These are phyloP conservation scores for Microhierax caerulescens DNA, from an alignment of 2,797 vertebrate genomes.

Conservation along the genomic window DNA sequence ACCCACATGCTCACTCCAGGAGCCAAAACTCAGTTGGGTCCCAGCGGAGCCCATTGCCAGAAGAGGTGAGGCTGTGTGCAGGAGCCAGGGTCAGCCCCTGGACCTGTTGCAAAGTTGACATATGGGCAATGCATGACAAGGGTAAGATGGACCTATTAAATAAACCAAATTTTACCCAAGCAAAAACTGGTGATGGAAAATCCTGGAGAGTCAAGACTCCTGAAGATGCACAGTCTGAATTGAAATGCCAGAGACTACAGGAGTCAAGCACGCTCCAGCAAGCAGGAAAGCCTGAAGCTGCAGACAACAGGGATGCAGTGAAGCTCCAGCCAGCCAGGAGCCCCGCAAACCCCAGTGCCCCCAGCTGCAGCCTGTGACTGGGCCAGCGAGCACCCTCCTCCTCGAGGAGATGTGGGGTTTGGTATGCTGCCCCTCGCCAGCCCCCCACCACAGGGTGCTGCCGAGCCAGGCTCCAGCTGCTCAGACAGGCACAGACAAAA, in stretches of 20 bases:
- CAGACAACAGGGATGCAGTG: accelerated
- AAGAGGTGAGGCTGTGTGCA: accelerated
- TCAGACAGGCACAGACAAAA: slow-evolving; percentile 51
- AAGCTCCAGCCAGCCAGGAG: not conserved
- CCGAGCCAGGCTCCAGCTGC: not conserved
- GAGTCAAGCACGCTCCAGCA: accelerated
- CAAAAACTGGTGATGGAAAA: not conserved
- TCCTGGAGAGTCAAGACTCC: accelerated
- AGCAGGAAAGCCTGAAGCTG: accelerated
- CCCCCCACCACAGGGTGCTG: accelerated
- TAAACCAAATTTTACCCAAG: not conserved
- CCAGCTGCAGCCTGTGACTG: accelerated
- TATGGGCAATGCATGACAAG: accelerated
- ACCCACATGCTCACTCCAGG: accelerated
- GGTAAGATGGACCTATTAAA: not conserved
- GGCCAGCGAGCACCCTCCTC: not conserved
- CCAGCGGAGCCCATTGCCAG: accelerated
- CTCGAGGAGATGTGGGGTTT: not conserved
- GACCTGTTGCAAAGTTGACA: not conserved
- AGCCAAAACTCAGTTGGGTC: no score
- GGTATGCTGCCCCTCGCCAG: not conserved
- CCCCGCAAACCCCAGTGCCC: not conserved
- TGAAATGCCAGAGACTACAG: accelerated
- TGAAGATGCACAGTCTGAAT: accelerated
- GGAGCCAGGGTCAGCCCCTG: not conserved